These are phyloP conservation scores for Pimephales promelas DNA, from an alignment of 2,113 vertebrate species.

Conservation along the genomic window DNA sequence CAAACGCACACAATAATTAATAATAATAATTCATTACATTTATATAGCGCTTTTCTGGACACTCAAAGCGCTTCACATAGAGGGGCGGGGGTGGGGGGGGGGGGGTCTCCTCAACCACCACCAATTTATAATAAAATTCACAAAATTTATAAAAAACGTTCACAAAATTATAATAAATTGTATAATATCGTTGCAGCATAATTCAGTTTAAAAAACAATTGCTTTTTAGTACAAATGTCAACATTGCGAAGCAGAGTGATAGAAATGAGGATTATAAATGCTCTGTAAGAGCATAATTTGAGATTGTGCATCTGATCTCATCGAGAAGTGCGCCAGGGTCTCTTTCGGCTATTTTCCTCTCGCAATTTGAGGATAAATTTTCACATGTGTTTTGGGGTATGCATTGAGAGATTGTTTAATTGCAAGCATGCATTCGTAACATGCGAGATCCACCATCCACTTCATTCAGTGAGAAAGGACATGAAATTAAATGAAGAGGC, in stretches of 20 bases:
- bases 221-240: slow-evolving; percentile 4
- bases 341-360: slow-evolving; percentile 2
- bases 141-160: too few relatives aligned
- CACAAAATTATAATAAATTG: too few relatives aligned
- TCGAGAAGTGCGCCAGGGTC: neutral
- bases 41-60: too few relatives aligned
- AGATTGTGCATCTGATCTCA: slow-evolving; percentile 24
- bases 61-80: too few relatives aligned
- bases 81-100: too few relatives aligned
- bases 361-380: slow-evolving; percentile 13
- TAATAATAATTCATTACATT: neutral
- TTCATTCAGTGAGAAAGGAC: neutral
- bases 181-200: neutral
- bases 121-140: too few relatives aligned
- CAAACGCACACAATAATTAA: neutral
- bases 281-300: neutral
- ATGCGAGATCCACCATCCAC: neutral
- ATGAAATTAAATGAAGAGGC: neutral
- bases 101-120: too few relatives aligned
- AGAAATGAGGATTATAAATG: neutral
- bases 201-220: neutral
- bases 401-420: slow-evolving; percentile 17
- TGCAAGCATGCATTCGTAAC: slow-evolving; percentile 30
- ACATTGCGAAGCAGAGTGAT: neutral
- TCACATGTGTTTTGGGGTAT: slow-evolving; percentile 10